Base-by-base conservation (phyloP, 2,113 vertebrate genomes). In the Octodon degus region DNA sequence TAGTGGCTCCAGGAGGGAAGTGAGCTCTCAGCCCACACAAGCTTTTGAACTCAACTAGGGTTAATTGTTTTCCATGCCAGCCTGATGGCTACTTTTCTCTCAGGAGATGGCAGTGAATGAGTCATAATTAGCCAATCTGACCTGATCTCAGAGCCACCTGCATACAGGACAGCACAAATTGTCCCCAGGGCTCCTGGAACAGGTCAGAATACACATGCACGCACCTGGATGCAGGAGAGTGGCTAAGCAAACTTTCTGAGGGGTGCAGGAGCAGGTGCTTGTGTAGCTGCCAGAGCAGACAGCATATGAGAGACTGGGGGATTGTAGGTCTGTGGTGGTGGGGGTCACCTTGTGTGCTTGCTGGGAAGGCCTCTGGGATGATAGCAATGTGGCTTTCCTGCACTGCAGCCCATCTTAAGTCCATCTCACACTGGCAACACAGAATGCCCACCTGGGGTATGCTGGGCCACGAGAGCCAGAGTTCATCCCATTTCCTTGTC, bases 21-120 rank as follows among this genome's bases (percentile, higher is more conserved):
- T 84, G 92, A 80, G 58, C 70, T 93, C 68, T 93, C 58, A 19
- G 77, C 72, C 76, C 77, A 43, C 65, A 82, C 20, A 65, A n/a
- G 72, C 89, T 94, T 86, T 91, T 89, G 94, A 94, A 96, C 92
- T 89, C 88, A n/a, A 92, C 60, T n/a, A 74, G 85, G 90, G 95
- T 93, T 96, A 85, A 90, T 95, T 81, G 85, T 90, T 92, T 97
- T 34, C 81, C 81, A 37, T 34, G 53, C 65, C 68, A 91, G 55
- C 76, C 84, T n/a, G 72, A 37, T 27, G 1, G 90, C n/a, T 14
- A 19, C 63, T 81, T 81, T 83, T 81, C 25, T 87, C 90, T 84
- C 37, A 13, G 90, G 94, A 92, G 94, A 85, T 1, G 25, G 95
- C 67, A 25, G 37, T 4, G 58, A 80, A 22, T 12, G 43, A 77